These are phyloP conservation scores for Brenthis ino DNA, from an alignment of 2,888 invertebrate genomes.

Conservation along the genomic window DNA sequence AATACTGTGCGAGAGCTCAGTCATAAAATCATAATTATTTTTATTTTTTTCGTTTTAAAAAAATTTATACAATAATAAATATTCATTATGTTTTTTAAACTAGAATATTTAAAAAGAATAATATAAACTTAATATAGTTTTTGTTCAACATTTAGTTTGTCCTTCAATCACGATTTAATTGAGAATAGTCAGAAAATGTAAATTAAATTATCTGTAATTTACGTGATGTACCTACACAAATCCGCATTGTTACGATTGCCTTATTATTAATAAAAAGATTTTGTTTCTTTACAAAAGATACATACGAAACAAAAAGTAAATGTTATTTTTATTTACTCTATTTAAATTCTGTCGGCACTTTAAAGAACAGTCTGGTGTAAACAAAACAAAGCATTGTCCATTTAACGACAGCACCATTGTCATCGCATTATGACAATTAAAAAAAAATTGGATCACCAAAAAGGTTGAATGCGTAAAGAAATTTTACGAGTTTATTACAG, in stretches of 20 bases:
- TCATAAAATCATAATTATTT: too few relatives aligned
- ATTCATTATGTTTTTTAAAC: too few relatives aligned
- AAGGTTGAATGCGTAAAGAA: conserved; percentile 41
- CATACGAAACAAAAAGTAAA: neutral
- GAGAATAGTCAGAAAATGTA: too few relatives aligned
- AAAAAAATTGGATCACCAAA: conserved; percentile 37
- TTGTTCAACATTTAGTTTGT: too few relatives aligned
- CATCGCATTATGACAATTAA: conserved; percentile 28
- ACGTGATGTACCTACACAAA: too few relatives aligned
- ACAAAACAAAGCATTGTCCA: conserved; percentile 66
- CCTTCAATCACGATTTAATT: too few relatives aligned
- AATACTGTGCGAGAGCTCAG: too few relatives aligned
- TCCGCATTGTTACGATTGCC: neutral
- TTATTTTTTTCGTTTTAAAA: too few relatives aligned
- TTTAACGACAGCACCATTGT: conserved; percentile 65
- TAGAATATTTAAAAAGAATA: too few relatives aligned
- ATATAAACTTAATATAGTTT: too few relatives aligned
- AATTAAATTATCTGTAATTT: too few relatives aligned
- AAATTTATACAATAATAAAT: too few relatives aligned
- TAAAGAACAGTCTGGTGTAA: conserved; percentile 47
- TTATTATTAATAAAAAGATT: conserved; percentile 3
- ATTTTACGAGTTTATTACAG: conserved; percentile 70
- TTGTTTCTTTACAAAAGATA: neutral
- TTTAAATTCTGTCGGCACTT: conserved; percentile 50
- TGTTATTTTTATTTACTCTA: conserved; percentile 12